Base-by-base conservation (phyloP, 2,113 vertebrate species). In the Cephalopterus ornatus region DNA sequence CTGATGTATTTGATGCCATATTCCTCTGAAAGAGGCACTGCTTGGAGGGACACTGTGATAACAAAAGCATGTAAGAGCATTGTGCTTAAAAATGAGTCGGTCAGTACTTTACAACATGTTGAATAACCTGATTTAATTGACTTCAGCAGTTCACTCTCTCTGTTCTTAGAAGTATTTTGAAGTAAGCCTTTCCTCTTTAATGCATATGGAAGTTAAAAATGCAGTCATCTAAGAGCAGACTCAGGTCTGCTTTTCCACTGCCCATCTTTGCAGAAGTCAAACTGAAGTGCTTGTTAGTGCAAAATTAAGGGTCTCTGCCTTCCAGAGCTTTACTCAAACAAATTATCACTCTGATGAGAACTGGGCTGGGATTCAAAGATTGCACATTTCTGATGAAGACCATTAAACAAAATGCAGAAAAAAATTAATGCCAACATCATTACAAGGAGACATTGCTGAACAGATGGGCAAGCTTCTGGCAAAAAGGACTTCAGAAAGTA, bases 391-490 rank as follows among this genome's bases (percentile, higher is more conserved):
- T 95, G 72, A 71, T 68, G 78, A 82, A 53, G n/a, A 55, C 37
- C n/a, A 55, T 74, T 85, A 47, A 87, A 94, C 56, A 73, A 70
- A 68, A 67, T 22, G 13, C 49, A 74, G 39, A 3, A 44, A 82
- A 81, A 84, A 66, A 78, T 5, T 21, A 90, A 46, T 83, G 68
- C 61, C 66, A 90, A 28, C 74, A 68, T 59, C 5, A 2, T 92
- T 96, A 63, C 37, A 73, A 44, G 39, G n/a, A 80, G 76, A 47
- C 72, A 47, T 32, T 61, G 44, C 61, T 73, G 82, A 95, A 87
- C 80, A 95, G 88, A 92, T 94, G 93, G 92, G 52, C 49, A 67
- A 88, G 44, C 37, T 83, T 95, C 85, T 95, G 66, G 66, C 83
- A 91, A 91, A 61, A 58, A 73, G 66, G 41, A 89, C 76, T 73